These are phyloP conservation scores for Planococcus citri DNA, from an alignment of 1,140 invertebrate genomes.

Conservation along the genomic window DNA sequence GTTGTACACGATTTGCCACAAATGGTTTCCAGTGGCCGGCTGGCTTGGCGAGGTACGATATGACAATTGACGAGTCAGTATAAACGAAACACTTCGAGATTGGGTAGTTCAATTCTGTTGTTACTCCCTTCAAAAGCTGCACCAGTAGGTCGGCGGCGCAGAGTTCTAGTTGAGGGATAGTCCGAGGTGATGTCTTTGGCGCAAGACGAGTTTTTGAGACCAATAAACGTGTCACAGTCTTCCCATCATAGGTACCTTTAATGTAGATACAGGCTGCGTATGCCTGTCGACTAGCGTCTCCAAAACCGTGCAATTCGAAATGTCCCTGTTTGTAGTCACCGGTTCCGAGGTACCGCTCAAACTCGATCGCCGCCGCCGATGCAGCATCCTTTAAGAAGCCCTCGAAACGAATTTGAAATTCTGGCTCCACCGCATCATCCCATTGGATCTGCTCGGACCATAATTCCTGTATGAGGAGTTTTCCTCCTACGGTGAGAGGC, in stretches of 20 bases:
- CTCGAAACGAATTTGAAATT: conserved; percentile 28
- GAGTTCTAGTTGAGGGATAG: conserved; percentile 32
- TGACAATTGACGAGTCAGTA: conserved; percentile 33
- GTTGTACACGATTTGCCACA: conserved; percentile 33
- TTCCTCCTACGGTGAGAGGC: conserved; percentile 31
- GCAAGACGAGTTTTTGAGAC: conserved; percentile 26
- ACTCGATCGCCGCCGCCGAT: conserved; percentile 22
- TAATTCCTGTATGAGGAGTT: conserved; percentile 34
- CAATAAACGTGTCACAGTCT: conserved; percentile 12
- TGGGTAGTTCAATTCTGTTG: conserved; percentile 15
- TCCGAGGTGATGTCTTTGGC: conserved; percentile 29
- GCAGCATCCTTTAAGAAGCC: conserved; percentile 22
- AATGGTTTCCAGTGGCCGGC: conserved; percentile 32
- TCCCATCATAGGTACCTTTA: conserved; percentile 22
- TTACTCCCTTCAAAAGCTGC: conserved; percentile 21
- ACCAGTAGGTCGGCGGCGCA: conserved; percentile 31
- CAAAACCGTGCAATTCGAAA: conserved; percentile 28
- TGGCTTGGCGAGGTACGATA: conserved; percentile 32
- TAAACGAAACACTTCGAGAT: neutral
- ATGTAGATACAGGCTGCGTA: conserved; percentile 29
- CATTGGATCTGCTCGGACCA: conserved; percentile 31
- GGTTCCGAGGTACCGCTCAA: conserved; percentile 25
- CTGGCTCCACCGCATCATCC: conserved; percentile 31
- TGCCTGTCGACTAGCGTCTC: conserved; percentile 27
- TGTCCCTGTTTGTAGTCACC: neutral